Evolutionary conservation across 2,113 vertebrate genomes (phyloP).

Genomic region (Paramormyrops kingsleyae): DNA sequence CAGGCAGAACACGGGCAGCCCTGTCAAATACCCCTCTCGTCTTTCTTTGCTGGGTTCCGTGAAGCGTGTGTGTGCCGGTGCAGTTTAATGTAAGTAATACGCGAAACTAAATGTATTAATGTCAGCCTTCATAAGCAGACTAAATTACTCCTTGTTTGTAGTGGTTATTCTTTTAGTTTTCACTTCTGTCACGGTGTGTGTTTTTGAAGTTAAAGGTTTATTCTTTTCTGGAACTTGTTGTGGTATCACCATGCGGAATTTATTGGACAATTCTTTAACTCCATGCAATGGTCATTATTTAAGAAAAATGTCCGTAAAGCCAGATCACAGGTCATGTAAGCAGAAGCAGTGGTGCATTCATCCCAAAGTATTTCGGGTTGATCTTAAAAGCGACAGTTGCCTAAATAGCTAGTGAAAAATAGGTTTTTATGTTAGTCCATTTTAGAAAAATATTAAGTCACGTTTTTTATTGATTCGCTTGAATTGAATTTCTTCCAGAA

Average conservation of each 20-base stretch:
- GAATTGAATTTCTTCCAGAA: background rate
- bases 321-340: background rate
- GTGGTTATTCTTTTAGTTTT: background rate
- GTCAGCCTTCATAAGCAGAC: background rate
- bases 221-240: background rate
- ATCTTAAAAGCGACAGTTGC: background rate
- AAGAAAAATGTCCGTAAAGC: background rate
- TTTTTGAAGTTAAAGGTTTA: background rate
- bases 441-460: background rate
- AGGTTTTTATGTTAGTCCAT: background rate
- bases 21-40: background rate
- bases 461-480: background rate
- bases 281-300: background rate
- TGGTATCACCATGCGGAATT: background rate
- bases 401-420: background rate
- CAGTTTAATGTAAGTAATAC: constrained; percentile 15
- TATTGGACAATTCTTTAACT: background rate
- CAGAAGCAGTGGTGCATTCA: background rate
- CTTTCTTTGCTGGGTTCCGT: background rate
- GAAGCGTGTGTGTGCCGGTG: background rate
- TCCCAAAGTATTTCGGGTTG: background rate
- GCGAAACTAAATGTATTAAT: background rate
- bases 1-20: constrained; percentile 6
- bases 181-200: background rate
- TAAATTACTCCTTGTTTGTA: background rate